Base-by-base conservation (phyloP, 2,797 vertebrate species). In the Clarias platycephalus region DNA sequence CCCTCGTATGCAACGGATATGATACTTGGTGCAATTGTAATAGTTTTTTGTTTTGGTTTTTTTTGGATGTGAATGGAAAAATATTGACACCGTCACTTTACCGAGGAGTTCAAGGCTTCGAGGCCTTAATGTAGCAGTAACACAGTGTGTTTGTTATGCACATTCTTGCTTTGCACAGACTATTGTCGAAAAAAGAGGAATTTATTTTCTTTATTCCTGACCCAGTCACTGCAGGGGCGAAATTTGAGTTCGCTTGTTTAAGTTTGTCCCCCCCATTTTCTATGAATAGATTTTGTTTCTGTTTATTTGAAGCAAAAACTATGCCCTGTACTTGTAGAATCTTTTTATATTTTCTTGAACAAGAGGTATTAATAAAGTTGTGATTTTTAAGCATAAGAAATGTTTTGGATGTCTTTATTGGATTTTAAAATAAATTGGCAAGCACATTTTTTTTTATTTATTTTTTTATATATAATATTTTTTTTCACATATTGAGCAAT, bases 71-170 rank as follows among this genome's bases (percentile, higher is more conserved):
- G 4, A 49, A 62, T 15, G n/a, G 20, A n/a, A 60, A 64, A 64
- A 49, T 49, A 64, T 63, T 20, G 60, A 96, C 94, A 95, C 93
- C 93, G 97, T 97, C 98, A 99, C 97, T 99, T 99, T 99, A 98
- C 95, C 93, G 94, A 96, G 88, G 94, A 92, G 88, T 94, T 94
- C 95, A 95, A 91, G 90, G 90, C 90, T 92, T 96, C 95, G 95
- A 9, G 81, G 58, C 97, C 97, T 97, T 97, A 98, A 97, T 96
- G 97, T 98, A 99, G 97, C 97, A 99, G 97, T 97, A 96, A 95
- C 94, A 89, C 95, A 88, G 92, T 96, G 94, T 95, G 96, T 91
- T 85, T 92, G 80, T 85, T 90, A 91, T 89, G 85, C 89, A 85
- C 34, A 66, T 89, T 89, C 86, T 87, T 90, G 86, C 85, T 88